phyloP scores from a whole-genome alignment of 2,888 invertebrate genomes.

The Ichneumon xanthorius region DNA sequence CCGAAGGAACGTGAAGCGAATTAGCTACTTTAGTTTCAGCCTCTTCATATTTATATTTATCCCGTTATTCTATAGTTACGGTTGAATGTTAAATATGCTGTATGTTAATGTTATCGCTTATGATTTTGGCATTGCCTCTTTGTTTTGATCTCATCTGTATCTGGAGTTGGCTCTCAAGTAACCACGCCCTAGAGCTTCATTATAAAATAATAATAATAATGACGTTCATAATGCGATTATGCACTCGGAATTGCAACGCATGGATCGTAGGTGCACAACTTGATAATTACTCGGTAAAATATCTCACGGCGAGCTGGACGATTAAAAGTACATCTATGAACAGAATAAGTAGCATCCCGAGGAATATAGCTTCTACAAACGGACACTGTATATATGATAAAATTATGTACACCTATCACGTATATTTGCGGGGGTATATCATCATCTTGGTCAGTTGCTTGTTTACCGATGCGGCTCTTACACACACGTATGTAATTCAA shows the following conservation, averaged over 20 bases:
- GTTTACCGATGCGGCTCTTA: slow-evolving; percentile 23
- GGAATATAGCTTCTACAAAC: slow-evolving; percentile 16
- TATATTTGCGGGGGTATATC: slow-evolving; percentile 11
- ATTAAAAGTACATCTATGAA: background rate
- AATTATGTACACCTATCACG: background rate
- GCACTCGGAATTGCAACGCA: background rate
- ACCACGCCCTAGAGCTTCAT: too few relatives aligned
- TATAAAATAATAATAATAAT: too few relatives aligned
- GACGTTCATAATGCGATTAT: background rate
- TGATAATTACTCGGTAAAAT: background rate
- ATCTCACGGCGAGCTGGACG: background rate
- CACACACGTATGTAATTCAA: slow-evolving; percentile 40
- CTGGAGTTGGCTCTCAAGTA: too few relatives aligned
- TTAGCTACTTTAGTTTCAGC: too few relatives aligned
- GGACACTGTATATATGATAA: background rate
- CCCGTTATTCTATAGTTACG: too few relatives aligned
- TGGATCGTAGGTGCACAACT: background rate
- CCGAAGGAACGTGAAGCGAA: too few relatives aligned
- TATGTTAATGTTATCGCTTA: too few relatives aligned
- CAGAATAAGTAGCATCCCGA: background rate
- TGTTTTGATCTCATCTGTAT: too few relatives aligned
- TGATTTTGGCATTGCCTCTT: too few relatives aligned
- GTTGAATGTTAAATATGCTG: too few relatives aligned
- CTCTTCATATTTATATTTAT: too few relatives aligned
- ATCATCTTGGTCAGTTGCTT: slow-evolving; percentile 23